Conservation (phyloP, 2,888 invertebrate species). For the Muscina levida region DNA sequence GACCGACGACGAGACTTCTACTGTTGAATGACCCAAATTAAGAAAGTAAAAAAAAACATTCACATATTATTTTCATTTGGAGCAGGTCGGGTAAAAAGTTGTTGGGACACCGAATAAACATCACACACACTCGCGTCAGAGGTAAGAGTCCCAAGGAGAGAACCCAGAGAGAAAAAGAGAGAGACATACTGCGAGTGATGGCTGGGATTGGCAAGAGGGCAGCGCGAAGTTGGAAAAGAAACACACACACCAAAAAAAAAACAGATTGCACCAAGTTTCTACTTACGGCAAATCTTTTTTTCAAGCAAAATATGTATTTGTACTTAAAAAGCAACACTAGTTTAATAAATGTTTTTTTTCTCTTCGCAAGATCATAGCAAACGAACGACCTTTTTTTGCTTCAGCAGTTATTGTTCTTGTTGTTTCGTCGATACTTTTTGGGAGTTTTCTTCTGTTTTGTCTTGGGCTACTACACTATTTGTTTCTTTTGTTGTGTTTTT, state of each 20-base stretch:
- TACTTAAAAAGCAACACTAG: constrained; percentile 8
- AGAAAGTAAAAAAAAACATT: constrained; percentile 25
- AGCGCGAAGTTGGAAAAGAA: not conserved
- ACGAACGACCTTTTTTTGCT: not conserved
- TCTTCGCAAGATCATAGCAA: constrained; percentile 1
- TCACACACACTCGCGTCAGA: not conserved
- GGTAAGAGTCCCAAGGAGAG: constrained; percentile 9
- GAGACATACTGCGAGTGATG: constrained; percentile 5
- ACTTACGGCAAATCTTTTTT: constrained; percentile 17
- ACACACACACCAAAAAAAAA: constrained; percentile 35
- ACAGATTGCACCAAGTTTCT: constrained; percentile 31
- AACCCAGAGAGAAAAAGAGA: not conserved
- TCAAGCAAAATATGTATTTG: constrained; percentile 6
- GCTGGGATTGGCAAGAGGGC: constrained; percentile 4
- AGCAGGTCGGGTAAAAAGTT: constrained; percentile 40
- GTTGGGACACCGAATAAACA: constrained; percentile 14
- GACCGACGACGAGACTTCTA: constrained; percentile 5
- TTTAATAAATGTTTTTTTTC: constrained; percentile 7
- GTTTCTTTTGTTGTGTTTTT: too few relatives aligned
- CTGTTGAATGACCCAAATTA: constrained; percentile 47
- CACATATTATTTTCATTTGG: constrained; percentile 42
- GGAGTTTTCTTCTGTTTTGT: constrained; percentile 5
- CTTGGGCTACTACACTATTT: too few relatives aligned
- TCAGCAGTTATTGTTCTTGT: not conserved
- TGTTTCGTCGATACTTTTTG: constrained; percentile 4